Evolutionary conservation across 2,888 invertebrate species (phyloP).

Genomic region (Fragum fragum): DNA sequence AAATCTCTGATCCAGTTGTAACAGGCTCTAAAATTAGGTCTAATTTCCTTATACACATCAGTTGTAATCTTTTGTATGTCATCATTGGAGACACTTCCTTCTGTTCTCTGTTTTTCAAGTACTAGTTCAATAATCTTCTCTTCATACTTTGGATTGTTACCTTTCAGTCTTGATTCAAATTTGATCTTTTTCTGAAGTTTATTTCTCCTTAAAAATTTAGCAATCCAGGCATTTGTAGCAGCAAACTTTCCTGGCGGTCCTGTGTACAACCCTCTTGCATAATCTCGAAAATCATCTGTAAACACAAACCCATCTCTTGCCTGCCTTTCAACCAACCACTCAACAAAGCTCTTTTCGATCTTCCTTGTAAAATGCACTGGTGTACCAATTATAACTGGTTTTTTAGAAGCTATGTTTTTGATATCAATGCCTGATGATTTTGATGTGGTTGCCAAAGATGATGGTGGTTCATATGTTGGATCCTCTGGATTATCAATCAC

Average conservation of each 20-base stretch:
- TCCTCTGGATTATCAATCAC: conserved; percentile 63
- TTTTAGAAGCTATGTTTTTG: conserved; percentile 43
- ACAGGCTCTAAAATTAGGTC: conserved; percentile 66
- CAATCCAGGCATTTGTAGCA: conserved; percentile 66
- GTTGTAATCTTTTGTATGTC: conserved; percentile 62
- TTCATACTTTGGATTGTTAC: conserved; percentile 64
- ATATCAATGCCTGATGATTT: conserved; percentile 27
- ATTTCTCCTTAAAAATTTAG: conserved; percentile 58
- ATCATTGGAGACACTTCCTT: conserved; percentile 66
- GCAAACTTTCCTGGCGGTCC: conserved; percentile 61
- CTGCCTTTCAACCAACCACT: conserved; percentile 57
- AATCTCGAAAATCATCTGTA: conserved; percentile 63
- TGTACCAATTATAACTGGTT: conserved; percentile 59
- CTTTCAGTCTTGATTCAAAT: conserved; percentile 62
- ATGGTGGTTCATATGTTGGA: conserved; percentile 48
- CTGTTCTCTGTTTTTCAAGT: conserved; percentile 54
- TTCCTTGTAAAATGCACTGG: conserved; percentile 59
- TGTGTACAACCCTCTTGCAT: conserved; percentile 57
- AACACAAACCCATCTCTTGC: conserved; percentile 61
- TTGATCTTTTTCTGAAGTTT: conserved; percentile 47
- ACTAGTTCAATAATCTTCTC: conserved; percentile 55
- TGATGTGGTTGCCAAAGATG: not conserved
- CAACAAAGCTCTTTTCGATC: conserved; percentile 60
- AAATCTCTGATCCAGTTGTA: conserved; percentile 66
- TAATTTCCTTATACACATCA: conserved; percentile 60